Base-by-base conservation (phyloP, 2,888 invertebrate species). In the Caenorhabditis sulstoni region DNA sequence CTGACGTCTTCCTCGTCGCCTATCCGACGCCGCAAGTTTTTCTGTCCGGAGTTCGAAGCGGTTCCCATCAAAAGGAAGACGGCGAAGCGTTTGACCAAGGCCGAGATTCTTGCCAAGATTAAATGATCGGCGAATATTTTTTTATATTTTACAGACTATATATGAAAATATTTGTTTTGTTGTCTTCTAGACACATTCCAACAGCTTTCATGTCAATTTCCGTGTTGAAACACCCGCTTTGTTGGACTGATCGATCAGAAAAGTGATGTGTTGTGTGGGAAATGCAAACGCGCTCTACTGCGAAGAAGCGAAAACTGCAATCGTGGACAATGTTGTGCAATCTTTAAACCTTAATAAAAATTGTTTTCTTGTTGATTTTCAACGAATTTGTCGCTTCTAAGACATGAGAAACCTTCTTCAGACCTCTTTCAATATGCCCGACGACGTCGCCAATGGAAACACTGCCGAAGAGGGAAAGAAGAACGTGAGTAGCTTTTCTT, bases 281-380 rank as follows among this genome's bases (percentile, higher is more conserved):
- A 5, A n/a, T 44, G 76, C 29, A 78, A 71, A n/a, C 52, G 65
- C 78, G 78, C 78, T 20, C 71, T 37, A 20, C 41, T 35, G 78
- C 29, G 18, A 70, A 57, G n/a, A 52, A 37, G 41, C 49, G 5
- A 52, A 50, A 78, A 78, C 78, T 78, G 71, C 78, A 78, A 68
- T 55, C 41, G 35, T 76, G 55, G 52, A 37, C 53, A 78, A 78
- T 78, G 78, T 78, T 78, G 78, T 78, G 78, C 71, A 78, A 78
- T 77, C 18, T 16, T 49, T 58, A 29, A 29, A 29, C 3, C 45
- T 16, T 22, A 18, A 59, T 39, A 44, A 49, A 50, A n/a, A 22
- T 29, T 37, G 44, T 8, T 66, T 74, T 65, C 12, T 52, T 44
- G 4, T 16, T 14, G 23, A 8, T 52, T 65, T 74, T 73, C 18